Base-by-base conservation (phyloP, 2,888 invertebrate genomes). In the Drosophila neutralis region DNA sequence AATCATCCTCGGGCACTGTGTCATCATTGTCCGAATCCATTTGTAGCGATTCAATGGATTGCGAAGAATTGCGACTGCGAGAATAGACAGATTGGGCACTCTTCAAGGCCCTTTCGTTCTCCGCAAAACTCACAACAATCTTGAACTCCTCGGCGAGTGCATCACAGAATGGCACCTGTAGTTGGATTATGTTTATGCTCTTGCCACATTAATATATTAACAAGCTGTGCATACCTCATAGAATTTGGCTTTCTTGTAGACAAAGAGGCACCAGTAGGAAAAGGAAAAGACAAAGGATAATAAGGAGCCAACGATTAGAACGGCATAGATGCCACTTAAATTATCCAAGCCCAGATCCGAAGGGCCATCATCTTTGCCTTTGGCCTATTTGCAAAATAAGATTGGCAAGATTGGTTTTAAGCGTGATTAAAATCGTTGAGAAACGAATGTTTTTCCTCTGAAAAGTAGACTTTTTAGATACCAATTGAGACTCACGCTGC, bases 101-200 rank as follows among this genome's bases (percentile, higher is more conserved):
- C 60, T 94, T 94, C 2, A 96, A 95, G 1, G 95, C 95, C 84
- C 96, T 96, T 0, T 95, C 95, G 58, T 95, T 95, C 42, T 95
- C 95, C 62, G 95, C 95, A 86, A 96, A 96, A 88, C 95, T 95
- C 0, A 96, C 90, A 48, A 97, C 94, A 90, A 97, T 96, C 83
- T 94, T 95, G 40, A 97, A 87, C 91, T 97, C 97, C 27, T 95
- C 95, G 62, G 94, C 92, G 31, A 97, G 90, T 80, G 96, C 96
- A 64, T 95, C 94, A 82, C 92, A 94, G 86, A 96, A 96, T 0
- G 95, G 92, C 7, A 95, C 94, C 95, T 96, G 90, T 6, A 27
- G n/a, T 56, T 27, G 2, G 11, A 35, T 24, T 11, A 45, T 13
- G 3, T 4, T 49, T 2, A 35, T 21, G 6, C 10, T 8, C 24